Evolutionary conservation across 2,888 invertebrate genomes (phyloP).

Genomic region (Carcina quercana): DNA sequence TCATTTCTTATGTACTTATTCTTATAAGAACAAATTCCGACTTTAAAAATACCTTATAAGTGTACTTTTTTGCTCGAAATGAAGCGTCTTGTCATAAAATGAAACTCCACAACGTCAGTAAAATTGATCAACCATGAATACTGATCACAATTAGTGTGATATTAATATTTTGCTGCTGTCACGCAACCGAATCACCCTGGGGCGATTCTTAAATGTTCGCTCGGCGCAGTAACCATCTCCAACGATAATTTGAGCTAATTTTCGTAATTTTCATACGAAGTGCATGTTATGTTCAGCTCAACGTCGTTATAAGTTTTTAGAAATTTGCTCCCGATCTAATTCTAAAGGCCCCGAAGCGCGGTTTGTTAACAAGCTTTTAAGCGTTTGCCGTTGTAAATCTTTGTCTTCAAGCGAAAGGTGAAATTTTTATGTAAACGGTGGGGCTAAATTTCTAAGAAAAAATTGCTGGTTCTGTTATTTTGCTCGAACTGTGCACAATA

Average conservation of each 20-base stretch:
- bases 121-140: slow-evolving; percentile 41
- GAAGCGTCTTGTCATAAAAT: too few species aligned
- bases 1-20: too few species aligned
- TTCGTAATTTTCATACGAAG: slow-evolving; percentile 57
- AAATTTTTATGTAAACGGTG: too few species aligned
- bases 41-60: too few species aligned
- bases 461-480: too few species aligned
- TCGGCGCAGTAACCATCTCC: slow-evolving; percentile 44
- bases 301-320: slow-evolving; percentile 47
- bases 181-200: slow-evolving; percentile 44
- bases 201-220: slow-evolving; percentile 44
- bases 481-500: too few species aligned
- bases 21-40: too few species aligned
- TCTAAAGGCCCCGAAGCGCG: slow-evolving; percentile 38
- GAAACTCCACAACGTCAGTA: too few species aligned
- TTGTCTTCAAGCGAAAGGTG: neutral
- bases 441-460: too few species aligned
- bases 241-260: slow-evolving; percentile 69
- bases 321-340: slow-evolving; percentile 37
- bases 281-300: slow-evolving; percentile 54
- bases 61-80: too few species aligned
- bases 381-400: neutral
- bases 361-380: slow-evolving; percentile 17
- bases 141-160: slow-evolving; percentile 49
- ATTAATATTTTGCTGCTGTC: slow-evolving; percentile 58